Conservation (phyloP, 1,140 invertebrate genomes). For the Micrasema minimum region DNA sequence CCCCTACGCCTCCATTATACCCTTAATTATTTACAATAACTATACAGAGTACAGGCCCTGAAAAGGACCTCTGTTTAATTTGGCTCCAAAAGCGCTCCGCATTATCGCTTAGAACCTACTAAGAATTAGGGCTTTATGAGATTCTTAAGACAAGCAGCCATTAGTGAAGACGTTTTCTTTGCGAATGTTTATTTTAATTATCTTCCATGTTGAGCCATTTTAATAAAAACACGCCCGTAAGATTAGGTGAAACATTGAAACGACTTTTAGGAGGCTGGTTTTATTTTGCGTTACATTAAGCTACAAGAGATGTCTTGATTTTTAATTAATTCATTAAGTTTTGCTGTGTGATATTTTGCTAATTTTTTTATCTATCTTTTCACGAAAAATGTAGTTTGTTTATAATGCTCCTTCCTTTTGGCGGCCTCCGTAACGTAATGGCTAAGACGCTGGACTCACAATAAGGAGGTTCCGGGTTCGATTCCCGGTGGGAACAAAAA, state of each 20-base stretch:
- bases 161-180: conserved; percentile 19
- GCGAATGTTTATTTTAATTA: conserved; percentile 23
- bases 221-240: background rate
- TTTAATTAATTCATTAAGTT: too few relatives aligned
- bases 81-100: background rate
- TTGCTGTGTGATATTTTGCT: too few relatives aligned
- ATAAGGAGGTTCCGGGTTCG: too few relatives aligned
- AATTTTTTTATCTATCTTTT: too few relatives aligned
- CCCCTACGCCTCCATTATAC: background rate
- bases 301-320: too few relatives aligned
- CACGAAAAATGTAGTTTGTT: too few relatives aligned
- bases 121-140: conserved; percentile 13
- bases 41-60: background rate
- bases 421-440: too few relatives aligned
- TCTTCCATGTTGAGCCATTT: background rate
- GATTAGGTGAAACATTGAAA: background rate
- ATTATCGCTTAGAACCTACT: conserved; percentile 11
- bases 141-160: conserved; percentile 9
- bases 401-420: too few relatives aligned
- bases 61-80: background rate
- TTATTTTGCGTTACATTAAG: too few relatives aligned
- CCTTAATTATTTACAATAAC: conserved; percentile 13
- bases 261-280: too few relatives aligned
- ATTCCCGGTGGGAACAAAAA: too few relatives aligned
- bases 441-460: too few relatives aligned